Conservation (phyloP, 2,888 invertebrate species). For the Eumacrocentrus americanus region DNA sequence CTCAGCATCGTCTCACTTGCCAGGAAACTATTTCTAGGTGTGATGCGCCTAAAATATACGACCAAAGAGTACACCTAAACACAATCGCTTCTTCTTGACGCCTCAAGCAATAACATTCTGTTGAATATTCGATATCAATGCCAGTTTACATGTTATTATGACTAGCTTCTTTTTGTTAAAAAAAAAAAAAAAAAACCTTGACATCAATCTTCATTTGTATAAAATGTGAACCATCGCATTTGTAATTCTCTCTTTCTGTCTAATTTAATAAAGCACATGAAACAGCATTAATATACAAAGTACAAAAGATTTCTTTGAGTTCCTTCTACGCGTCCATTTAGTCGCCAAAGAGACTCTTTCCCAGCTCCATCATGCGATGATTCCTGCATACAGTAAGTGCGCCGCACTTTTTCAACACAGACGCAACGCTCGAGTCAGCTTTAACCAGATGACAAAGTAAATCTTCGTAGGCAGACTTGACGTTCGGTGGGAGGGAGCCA, state of each 20-base stretch:
- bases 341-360: conserved; percentile 86
- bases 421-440: conserved; percentile 75
- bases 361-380: conserved; percentile 87
- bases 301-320: conserved; percentile 1
- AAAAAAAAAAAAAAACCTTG: neutral
- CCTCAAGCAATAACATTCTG: neutral
- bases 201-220: neutral
- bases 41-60: conserved; percentile 28
- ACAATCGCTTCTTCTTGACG: neutral
- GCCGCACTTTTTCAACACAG: conserved; percentile 81
- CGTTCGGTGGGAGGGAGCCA: conserved; percentile 80
- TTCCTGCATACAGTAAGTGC: conserved; percentile 84
- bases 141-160: neutral
- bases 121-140: neutral
- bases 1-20: conserved; percentile 11
- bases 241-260: neutral
- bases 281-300: conserved; percentile 3
- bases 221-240: neutral
- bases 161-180: neutral
- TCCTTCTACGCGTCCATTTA: too few relatives aligned
- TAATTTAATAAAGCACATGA: neutral
- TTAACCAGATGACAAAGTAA: conserved; percentile 84
- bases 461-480: conserved; percentile 90
- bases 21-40: conserved; percentile 35
- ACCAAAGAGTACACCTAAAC: neutral